phyloP scores from a whole-genome alignment of 1,140 invertebrate species.

The Patella vulgata region DNA sequence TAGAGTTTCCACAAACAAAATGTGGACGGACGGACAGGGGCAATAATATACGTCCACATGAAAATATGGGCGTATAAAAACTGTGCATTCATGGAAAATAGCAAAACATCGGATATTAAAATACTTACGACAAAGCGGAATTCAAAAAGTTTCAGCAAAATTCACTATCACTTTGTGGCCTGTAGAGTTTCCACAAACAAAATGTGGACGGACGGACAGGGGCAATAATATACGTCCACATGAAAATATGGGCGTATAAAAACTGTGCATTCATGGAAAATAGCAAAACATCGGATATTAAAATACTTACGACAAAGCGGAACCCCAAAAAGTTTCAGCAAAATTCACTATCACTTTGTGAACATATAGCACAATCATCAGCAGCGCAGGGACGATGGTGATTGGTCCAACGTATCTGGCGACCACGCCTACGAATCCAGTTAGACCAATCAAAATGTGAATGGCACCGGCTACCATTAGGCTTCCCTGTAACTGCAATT shows the following conservation, averaged over 20 bases:
- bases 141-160: slow-evolving; percentile 64
- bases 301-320: slow-evolving; percentile 19
- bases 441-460: slow-evolving; percentile 78
- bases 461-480: slow-evolving; percentile 82
- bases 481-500: slow-evolving; percentile 72
- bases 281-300: too few relatives aligned
- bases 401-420: slow-evolving; percentile 52
- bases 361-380: slow-evolving; percentile 66
- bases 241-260: too few relatives aligned
- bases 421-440: slow-evolving; percentile 59
- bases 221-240: too few relatives aligned
- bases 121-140: slow-evolving; percentile 17
- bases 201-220: too few relatives aligned
- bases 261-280: too few relatives aligned
- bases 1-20: too few relatives aligned
- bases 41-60: too few relatives aligned
- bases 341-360: slow-evolving; percentile 60
- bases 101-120: too few relatives aligned
- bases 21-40: too few relatives aligned
- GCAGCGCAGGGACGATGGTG: slow-evolving; percentile 61
- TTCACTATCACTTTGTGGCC: slow-evolving; percentile 52
- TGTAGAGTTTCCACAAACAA: too few relatives aligned
- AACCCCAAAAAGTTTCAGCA: slow-evolving; percentile 64
- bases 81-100: too few relatives aligned
- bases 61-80: too few relatives aligned